A percentile compares a stretch with the other conserved stretches of the same genome.
Conservation (phyloP, 2,797 vertebrate species). For the Acanthiza pusilla region DNA sequence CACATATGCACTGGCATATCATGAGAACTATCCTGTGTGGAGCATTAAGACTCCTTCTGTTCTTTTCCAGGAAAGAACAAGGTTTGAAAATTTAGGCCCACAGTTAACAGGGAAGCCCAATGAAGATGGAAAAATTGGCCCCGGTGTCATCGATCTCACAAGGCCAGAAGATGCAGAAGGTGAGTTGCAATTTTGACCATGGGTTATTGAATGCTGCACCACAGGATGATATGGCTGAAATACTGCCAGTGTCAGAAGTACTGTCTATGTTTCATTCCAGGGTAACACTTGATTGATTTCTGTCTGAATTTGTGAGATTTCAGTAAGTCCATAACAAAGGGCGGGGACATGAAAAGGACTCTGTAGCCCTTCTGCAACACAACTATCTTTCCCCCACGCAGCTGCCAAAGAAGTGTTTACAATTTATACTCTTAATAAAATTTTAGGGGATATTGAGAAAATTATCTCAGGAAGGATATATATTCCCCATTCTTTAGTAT, state of each 20-base stretch:
- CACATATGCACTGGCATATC: neutral
- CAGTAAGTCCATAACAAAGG: neutral
- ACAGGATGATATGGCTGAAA: neutral
- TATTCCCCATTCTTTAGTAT: neutral
- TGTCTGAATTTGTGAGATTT: neutral
- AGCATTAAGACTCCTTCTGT: conserved; percentile 46
- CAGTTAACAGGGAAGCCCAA: conserved; percentile 88
- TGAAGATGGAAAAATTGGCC: conserved; percentile 94
- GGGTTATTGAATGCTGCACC: neutral
- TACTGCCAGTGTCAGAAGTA: neutral
- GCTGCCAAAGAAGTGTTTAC: neutral
- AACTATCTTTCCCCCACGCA: neutral
- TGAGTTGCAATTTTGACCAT: conserved; percentile 71
- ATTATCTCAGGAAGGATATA: neutral
- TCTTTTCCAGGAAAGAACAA: conserved; percentile 87
- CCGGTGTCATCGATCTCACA: conserved; percentile 96
- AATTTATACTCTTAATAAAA: neutral
- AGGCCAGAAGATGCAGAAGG: conserved; percentile 98
- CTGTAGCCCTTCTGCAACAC: neutral
- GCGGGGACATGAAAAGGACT: neutral
- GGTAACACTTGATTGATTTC: neutral
- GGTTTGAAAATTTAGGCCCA: conserved; percentile 91
- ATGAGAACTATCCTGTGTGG: neutral
- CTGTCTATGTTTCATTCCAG: neutral
- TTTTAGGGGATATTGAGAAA: neutral